Evolutionary conservation across 2,113 vertebrate genomes (phyloP).

Genomic region (Phrynosoma blainvillii): DNA sequence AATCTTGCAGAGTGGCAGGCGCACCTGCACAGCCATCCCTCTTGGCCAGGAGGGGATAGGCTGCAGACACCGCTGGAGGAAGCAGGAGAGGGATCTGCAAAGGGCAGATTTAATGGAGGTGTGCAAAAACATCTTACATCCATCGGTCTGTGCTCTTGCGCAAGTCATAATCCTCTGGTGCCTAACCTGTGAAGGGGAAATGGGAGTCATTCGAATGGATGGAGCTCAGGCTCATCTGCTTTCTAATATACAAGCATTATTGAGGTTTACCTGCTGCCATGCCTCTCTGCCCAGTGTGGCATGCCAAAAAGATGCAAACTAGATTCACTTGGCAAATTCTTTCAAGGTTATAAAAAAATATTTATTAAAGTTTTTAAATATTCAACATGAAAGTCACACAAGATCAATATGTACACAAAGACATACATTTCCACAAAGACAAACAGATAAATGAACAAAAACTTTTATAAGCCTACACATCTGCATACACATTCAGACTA

Average conservation of each 20-base stretch:
- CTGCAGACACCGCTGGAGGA: background rate
- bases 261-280: background rate
- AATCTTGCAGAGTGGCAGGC: background rate
- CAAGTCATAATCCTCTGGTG: background rate
- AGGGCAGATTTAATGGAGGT: background rate
- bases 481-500: no score
- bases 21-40: background rate
- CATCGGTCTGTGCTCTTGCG: background rate
- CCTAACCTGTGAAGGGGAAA: background rate
- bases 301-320: no score
- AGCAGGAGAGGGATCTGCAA: background rate
- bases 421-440: no score
- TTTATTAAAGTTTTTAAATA: no score
- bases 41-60: background rate
- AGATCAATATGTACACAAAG: no score
- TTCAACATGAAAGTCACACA: no score
- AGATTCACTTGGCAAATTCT: no score
- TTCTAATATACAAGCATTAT: background rate
- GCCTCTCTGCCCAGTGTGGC: no score
- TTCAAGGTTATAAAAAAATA: no score
- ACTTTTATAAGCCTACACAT: no score
- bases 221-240: background rate
- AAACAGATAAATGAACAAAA: no score
- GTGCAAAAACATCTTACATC: constrained; percentile 1
- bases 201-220: background rate